Evolutionary conservation across 2,888 invertebrate genomes (phyloP), one percentile per base, ranked within the genome.

Genomic region (Cantharis nigra): DNA sequence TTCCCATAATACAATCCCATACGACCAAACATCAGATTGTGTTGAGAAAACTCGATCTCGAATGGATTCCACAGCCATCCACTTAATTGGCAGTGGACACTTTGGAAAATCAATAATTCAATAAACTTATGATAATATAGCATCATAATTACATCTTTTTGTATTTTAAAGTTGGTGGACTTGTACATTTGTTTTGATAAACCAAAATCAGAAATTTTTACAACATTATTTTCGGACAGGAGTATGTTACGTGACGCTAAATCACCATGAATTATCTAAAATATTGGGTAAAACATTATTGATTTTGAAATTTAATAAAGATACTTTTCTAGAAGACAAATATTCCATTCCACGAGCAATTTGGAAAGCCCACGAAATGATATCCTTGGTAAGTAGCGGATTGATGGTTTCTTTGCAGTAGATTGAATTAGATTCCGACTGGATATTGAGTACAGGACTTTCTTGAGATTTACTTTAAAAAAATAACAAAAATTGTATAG

Each of bases 151-250:
- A 94, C 95, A 86, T 95, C 94, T 85, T 95, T 95, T 86, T 96
- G 94, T 87, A 97, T 97, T 84, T 95, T 93, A 86, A 98, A 98
- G 89, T 97, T 97, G 75, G 95, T 94, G 80, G 93, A 95, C 85
- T 96, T 96, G 85, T 95, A 95, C 92, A 97, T 95, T 83, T 95
- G 96, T 84, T 96, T 95, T 0, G 98, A 97, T 75, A 98, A 90
- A 10, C 98, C 98, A 89, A 98, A 98, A 89, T 98, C 98, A 86
- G 98, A 98, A 82, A 98, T 98, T 89, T 98, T 98, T 0, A 98
- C 97, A 3, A 98, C 91, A 85, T 97, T 96, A 81, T 96, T 93
- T 73, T 97, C 97, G 2, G 97, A 95, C 20, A 98, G 88, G 10
- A 98, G 89, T 72, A 98, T 94, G 87, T 98, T 98, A 83, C 98